Evolutionary conservation across 2,888 invertebrate species (phyloP).

Genomic region (Mythimna lalbum): DNA sequence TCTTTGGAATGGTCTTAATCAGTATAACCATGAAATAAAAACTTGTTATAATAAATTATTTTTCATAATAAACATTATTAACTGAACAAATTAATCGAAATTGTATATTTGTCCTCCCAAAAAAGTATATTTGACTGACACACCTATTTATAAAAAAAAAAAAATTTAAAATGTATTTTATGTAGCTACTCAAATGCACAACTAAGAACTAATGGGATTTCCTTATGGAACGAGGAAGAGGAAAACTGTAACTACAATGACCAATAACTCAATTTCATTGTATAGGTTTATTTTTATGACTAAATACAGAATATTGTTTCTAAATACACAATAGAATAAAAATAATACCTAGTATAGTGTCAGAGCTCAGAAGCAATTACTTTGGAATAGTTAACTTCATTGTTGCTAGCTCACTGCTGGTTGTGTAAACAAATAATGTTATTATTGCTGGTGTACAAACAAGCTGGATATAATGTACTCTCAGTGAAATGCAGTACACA

Average conservation of each 20-base stretch:
- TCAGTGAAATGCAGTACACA: conserved; percentile 24
- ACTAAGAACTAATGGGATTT: conserved; percentile 2
- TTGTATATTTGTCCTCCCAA: too few species aligned
- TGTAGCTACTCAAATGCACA: background rate
- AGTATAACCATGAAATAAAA: too few species aligned
- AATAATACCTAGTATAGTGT: background rate
- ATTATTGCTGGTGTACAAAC: conserved; percentile 36
- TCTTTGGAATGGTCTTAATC: too few species aligned
- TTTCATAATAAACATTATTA: too few species aligned
- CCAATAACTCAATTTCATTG: background rate
- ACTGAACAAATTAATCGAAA: too few species aligned
- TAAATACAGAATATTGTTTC: background rate
- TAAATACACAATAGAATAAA: background rate
- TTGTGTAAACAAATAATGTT: conserved; percentile 48
- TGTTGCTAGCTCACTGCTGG: conserved; percentile 25
- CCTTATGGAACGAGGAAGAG: conserved; percentile 23
- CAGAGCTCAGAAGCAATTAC: background rate
- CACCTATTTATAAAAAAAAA: background rate
- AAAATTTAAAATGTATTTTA: background rate
- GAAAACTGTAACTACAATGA: conserved; percentile 22
- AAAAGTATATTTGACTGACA: background rate
- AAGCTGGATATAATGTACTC: conserved; percentile 22
- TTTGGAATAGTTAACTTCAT: conserved; percentile 29
- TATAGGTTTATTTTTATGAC: background rate
- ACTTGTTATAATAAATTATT: too few species aligned